Percentiles rank a stretch among this genome's conserved stretches.
phyloP scores from a whole-genome alignment of 2,113 vertebrate species.

The Notarius lentiginosus region DNA sequence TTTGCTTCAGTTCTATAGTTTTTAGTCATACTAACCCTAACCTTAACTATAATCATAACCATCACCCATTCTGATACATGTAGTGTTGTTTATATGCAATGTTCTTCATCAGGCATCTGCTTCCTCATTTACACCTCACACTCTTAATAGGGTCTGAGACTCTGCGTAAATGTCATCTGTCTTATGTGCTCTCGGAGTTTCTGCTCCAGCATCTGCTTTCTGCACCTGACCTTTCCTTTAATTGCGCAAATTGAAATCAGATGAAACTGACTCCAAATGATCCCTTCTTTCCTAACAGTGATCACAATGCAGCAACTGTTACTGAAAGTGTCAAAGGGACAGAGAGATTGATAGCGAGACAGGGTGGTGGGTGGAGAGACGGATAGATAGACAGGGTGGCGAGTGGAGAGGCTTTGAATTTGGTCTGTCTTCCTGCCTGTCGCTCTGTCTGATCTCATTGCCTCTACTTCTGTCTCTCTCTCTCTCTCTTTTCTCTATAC shows the following conservation, averaged over 20 bases:
- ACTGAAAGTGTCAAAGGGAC: conserved; percentile 61
- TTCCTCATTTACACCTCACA: conserved; percentile 31
- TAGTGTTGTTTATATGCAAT: not conserved
- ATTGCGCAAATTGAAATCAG: conserved; percentile 68
- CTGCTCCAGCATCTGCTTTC: conserved; percentile 67
- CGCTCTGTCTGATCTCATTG: not conserved
- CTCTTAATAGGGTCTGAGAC: conserved; percentile 46
- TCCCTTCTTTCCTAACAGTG: conserved; percentile 59
- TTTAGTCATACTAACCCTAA: not conserved
- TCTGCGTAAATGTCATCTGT: conserved; percentile 62
- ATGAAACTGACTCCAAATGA: conserved; percentile 58
- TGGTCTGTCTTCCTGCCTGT: no score
- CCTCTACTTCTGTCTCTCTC: not conserved
- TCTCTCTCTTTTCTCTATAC: not conserved
- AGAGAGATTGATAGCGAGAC: not conserved
- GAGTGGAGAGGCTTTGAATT: not conserved
- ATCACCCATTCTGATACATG: not conserved
- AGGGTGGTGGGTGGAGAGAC: not conserved
- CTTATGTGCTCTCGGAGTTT: conserved; percentile 51
- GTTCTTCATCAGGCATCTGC: conserved; percentile 15
- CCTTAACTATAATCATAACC: no score
- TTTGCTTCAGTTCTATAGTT: not conserved
- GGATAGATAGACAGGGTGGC: not conserved
- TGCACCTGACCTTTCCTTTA: conserved; percentile 72
- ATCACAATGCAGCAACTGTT: conserved; percentile 66